phyloP scores from a whole-genome alignment of 2,888 invertebrate genomes.

The Spicauda simplicius region DNA sequence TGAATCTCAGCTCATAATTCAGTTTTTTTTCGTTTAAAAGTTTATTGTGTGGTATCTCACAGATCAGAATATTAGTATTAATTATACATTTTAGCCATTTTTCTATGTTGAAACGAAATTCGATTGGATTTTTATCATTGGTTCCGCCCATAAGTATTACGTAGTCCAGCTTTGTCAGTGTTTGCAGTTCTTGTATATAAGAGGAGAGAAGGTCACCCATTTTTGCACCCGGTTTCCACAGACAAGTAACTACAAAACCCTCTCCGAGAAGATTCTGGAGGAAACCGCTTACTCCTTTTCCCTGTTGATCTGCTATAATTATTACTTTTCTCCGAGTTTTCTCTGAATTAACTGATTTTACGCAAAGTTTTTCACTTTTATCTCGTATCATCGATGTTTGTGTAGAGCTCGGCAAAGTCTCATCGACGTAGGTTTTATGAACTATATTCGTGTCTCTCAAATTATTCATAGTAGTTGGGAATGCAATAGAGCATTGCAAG shows the following conservation, averaged over 20 bases:
- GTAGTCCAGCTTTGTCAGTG: conserved; percentile 1
- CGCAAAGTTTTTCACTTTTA: background rate
- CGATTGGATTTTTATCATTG: conserved; percentile 15
- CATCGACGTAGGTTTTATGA: no score
- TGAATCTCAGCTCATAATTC: conserved; percentile 30
- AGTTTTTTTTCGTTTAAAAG: conserved; percentile 34
- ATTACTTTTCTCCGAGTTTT: conserved; percentile 5
- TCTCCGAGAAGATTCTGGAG: conserved; percentile 17
- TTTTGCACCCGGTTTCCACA: conserved; percentile 19
- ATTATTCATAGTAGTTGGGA: no score
- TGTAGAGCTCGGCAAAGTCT: background rate
- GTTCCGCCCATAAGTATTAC: conserved; percentile 8
- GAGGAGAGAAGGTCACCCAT: conserved; percentile 6
- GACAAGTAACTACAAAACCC: conserved; percentile 12
- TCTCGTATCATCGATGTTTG: background rate
- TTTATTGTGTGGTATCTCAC: conserved; percentile 32
- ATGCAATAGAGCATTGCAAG: no score
- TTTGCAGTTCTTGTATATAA: conserved; percentile 12
- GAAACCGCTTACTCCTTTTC: conserved; percentile 10
- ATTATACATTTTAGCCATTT: background rate
- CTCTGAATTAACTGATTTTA: background rate
- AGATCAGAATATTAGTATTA: conserved; percentile 3
- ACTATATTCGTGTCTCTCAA: no score
- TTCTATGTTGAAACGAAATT: conserved; percentile 1
- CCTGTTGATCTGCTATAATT: conserved; percentile 23